phyloP scores from a whole-genome alignment of 1,140 invertebrate genomes.

The Berghia stephanieae region DNA sequence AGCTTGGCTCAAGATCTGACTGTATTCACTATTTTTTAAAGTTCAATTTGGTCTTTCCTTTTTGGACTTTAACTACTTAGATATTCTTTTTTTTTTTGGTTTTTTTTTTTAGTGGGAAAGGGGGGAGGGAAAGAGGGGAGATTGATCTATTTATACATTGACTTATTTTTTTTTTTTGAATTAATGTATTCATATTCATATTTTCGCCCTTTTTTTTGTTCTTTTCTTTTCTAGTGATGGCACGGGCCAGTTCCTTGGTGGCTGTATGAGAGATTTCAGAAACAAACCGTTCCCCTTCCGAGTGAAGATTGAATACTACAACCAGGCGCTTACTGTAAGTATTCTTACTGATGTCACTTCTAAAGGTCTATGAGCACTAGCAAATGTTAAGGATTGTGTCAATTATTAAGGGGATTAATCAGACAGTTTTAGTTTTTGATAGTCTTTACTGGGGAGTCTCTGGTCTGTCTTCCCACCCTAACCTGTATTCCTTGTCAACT shows the following conservation, averaged over 20 bases:
- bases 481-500: too few species aligned
- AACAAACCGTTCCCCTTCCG: slow-evolving; percentile 97
- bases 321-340: slow-evolving; percentile 87
- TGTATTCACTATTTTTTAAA: too few species aligned
- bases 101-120: background rate
- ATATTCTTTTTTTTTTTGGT: background rate
- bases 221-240: slow-evolving; percentile 79
- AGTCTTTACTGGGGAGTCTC: background rate
- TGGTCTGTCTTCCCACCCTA: too few species aligned
- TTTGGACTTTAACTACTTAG: too few species aligned
- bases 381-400: slow-evolving; percentile 19
- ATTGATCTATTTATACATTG: background rate
- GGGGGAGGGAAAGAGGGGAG: background rate
- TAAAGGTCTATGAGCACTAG: background rate
- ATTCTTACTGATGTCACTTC: background rate
- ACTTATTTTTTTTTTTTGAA: too few species aligned
- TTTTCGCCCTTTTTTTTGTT: background rate
- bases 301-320: slow-evolving; percentile 92
- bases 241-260: slow-evolving; percentile 86
- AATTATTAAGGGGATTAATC: background rate
- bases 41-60: too few species aligned
- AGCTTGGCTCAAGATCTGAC: too few species aligned
- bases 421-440: background rate
- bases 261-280: slow-evolving; percentile 96
- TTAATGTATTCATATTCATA: background rate